Conservation (phyloP, 2,888 invertebrate species). For the Chrysopilus asiliformis region DNA sequence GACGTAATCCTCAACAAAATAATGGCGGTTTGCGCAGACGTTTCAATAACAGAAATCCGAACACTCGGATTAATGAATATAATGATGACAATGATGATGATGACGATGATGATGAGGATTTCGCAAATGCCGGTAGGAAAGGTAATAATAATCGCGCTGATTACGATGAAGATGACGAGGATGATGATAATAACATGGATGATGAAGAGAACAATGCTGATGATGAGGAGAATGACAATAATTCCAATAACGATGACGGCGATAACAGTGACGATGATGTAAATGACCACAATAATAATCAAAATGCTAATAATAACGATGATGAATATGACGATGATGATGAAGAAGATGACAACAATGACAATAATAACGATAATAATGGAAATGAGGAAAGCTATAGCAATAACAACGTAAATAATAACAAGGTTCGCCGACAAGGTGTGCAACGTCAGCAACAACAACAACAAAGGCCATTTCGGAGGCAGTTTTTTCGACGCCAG, state of each 20-base stretch:
- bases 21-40: background rate
- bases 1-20: background rate
- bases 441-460: background rate
- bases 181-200: conserved; percentile 1
- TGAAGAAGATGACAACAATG: no score
- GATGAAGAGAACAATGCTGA: background rate
- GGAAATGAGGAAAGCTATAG: background rate
- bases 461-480: conserved; percentile 1
- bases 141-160: conserved; percentile 12
- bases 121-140: conserved; percentile 18
- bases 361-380: conserved; percentile 12
- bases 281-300: no score
- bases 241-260: conserved; percentile 19
- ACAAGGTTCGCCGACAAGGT: conserved; percentile 1
- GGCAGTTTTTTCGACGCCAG: conserved; percentile 2
- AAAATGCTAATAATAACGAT: no score
- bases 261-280: no score
- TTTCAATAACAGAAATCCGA: no score
- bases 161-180: background rate
- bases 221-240: conserved; percentile 4
- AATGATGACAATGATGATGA: conserved; percentile 6
- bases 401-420: no score
- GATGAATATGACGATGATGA: no score
- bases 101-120: conserved; percentile 15
- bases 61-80: conserved; percentile 6